Base-by-base conservation (phyloP, 2,888 invertebrate genomes). In the Drosophila vallismaia region DNA sequence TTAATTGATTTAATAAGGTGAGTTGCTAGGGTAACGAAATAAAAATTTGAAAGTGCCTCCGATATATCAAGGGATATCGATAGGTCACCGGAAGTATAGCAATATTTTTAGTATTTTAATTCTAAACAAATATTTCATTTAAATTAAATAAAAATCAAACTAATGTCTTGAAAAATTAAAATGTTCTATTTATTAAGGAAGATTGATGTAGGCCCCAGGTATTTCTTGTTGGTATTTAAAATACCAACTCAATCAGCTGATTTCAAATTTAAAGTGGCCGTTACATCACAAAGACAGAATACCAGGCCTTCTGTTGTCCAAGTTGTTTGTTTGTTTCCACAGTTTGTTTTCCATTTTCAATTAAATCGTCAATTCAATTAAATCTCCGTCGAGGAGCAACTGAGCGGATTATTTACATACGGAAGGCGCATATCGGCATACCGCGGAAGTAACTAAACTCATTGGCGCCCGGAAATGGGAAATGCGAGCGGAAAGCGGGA, bases 401-500 rank as follows among this genome's bases (percentile, higher is more conserved):
- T 40, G 62, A 54, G 53, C 38, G 49, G 48, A 36, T 52, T 66
- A 48, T 51, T 68, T 53, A 44, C 49, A 58, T 19, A 56, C 42
- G 14, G 14, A 14, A 9, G 9, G 14, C 19, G 33, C 26, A 8
- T 1, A 31, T 36, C 8, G 26, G 26, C 24, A 44, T 10, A n/a
- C 5, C n/a, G 36, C 36, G 36, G 36, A 36, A 36, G 36, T 36
- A 36, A 12, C 36, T 9, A 5, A 28, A 19, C 7, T 6, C 31
- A 46, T 5, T 44, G 10, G 44, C 29, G 14, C 29, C 31, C n/a
- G 24, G 50, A 24, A 31, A 84, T 84, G 84, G 84, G 84, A 4
- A 84, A 86, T 36, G 59, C 74, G 8, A 77, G 63, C 53, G 62
- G 81, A 48, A 84, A 83, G 68, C 77, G 74, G 28, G 84, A 86